phyloP scores from a whole-genome alignment of 2,797 vertebrate genomes.

The Selene dorsalis region DNA sequence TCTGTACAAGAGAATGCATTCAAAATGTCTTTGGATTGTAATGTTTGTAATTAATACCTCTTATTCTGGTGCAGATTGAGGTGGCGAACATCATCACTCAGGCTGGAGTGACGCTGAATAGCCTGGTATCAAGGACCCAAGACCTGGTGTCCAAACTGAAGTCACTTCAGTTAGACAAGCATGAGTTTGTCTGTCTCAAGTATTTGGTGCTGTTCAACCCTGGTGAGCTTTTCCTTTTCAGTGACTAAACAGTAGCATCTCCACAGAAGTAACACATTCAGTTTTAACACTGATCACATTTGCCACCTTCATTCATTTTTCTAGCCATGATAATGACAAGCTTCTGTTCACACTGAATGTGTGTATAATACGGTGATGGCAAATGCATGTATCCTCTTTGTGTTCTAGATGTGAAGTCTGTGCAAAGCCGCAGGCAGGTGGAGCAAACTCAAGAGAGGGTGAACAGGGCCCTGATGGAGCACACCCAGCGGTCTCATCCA shows the following conservation, averaged over 20 bases:
- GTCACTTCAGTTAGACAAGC: slow-evolving; percentile 83
- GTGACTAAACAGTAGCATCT: background rate
- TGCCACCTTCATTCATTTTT: background rate
- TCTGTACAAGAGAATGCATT: background rate
- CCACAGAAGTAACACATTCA: background rate
- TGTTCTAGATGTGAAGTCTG: slow-evolving; percentile 83
- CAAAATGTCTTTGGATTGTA: background rate
- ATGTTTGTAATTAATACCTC: background rate
- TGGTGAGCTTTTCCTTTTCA: slow-evolving; percentile 70
- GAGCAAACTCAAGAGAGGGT: slow-evolving; percentile 86
- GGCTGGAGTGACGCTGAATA: slow-evolving; percentile 81
- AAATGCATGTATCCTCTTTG: background rate
- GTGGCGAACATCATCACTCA: slow-evolving; percentile 84
- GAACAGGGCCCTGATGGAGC: slow-evolving; percentile 87
- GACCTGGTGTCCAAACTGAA: slow-evolving; percentile 86
- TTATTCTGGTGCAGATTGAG: slow-evolving; percentile 79
- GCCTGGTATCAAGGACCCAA: slow-evolving; percentile 85
- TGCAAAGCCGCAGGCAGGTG: slow-evolving; percentile 83
- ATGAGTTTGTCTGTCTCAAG: slow-evolving; percentile 88
- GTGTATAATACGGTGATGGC: slow-evolving; percentile 7
- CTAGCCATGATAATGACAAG: background rate
- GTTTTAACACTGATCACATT: background rate
- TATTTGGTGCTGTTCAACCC: slow-evolving; percentile 88
- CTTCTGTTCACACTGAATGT: background rate
- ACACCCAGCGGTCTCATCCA: slow-evolving; percentile 81